Evolutionary conservation across 2,888 invertebrate genomes (phyloP).

Genomic region (Saturnia japonica): DNA sequence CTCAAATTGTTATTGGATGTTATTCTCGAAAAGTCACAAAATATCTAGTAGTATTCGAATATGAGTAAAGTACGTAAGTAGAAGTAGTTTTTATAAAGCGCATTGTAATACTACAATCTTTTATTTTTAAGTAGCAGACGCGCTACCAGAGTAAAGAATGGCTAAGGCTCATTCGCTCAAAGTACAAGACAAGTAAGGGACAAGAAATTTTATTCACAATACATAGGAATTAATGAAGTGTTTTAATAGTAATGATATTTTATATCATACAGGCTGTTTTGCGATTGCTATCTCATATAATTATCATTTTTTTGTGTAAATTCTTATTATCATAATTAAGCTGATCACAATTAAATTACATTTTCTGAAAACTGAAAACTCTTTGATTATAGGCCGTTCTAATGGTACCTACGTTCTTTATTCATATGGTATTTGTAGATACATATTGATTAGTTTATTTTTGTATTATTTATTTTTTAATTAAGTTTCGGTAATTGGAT

Average conservation of each 20-base stretch:
- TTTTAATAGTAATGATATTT: not conserved
- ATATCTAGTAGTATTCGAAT: not conserved
- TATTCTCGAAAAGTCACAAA: not conserved
- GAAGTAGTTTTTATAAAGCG: not conserved
- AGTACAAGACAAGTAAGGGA: not conserved
- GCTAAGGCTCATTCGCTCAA: not conserved
- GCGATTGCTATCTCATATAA: too few relatives aligned
- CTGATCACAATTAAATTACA: too few relatives aligned
- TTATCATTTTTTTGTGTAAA: too few relatives aligned
- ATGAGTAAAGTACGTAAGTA: not conserved
- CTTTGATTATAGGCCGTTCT: not conserved
- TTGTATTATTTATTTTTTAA: not conserved
- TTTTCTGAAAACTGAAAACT: not conserved
- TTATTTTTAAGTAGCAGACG: not conserved
- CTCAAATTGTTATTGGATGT: not conserved
- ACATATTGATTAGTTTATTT: not conserved
- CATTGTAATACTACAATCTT: not conserved
- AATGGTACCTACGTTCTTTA: slow-evolving; percentile 1
- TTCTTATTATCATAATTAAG: too few relatives aligned
- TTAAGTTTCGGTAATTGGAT: not conserved
- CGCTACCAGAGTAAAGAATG: not conserved
- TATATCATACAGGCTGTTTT: not conserved
- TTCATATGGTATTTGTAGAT: not conserved
- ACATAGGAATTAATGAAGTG: not conserved
- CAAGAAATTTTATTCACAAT: not conserved